Conservation (phyloP, 2,888 invertebrate genomes). For the Acleris emargana region DNA sequence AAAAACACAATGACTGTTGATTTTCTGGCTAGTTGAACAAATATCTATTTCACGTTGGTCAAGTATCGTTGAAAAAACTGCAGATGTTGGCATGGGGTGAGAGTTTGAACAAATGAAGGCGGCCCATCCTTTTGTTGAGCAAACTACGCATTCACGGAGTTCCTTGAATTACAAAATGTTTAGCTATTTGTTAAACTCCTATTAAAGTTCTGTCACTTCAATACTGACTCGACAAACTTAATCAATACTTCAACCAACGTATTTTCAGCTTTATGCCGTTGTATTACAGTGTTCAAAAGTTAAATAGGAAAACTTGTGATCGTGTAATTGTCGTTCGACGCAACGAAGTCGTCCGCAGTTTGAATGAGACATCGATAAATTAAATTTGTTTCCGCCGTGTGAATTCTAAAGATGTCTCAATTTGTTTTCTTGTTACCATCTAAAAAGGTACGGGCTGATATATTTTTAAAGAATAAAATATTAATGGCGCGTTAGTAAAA, state of each 20-base stretch:
- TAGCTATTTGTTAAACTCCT: constrained; percentile 82
- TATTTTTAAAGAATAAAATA: constrained; percentile 57
- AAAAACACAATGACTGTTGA: constrained; percentile 70
- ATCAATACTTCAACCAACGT: constrained; percentile 11
- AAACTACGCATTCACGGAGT: constrained; percentile 77
- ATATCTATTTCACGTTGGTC: constrained; percentile 73
- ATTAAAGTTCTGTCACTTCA: constrained; percentile 79
- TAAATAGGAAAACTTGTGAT: constrained; percentile 46
- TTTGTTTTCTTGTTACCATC: constrained; percentile 71
- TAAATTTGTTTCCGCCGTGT: constrained; percentile 81
- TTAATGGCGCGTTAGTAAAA: constrained; percentile 56
- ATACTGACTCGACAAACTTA: constrained; percentile 57
- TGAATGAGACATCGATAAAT: constrained; percentile 81
- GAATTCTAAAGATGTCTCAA: constrained; percentile 78
- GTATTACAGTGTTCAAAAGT: constrained; percentile 40
- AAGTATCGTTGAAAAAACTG: constrained; percentile 66
- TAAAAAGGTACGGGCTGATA: constrained; percentile 50
- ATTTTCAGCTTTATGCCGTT: constrained; percentile 45
- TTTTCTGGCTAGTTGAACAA: constrained; percentile 82
- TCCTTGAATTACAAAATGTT: constrained; percentile 81
- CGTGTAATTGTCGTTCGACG: constrained; percentile 74
- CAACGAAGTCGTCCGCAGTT: constrained; percentile 68
- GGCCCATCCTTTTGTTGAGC: constrained; percentile 71
- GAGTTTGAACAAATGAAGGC: constrained; percentile 63
- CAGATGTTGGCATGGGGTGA: constrained; percentile 76